Evolutionary conservation across 1,140 invertebrate genomes (phyloP).

Genomic region (Diuraphis noxia): DNA sequence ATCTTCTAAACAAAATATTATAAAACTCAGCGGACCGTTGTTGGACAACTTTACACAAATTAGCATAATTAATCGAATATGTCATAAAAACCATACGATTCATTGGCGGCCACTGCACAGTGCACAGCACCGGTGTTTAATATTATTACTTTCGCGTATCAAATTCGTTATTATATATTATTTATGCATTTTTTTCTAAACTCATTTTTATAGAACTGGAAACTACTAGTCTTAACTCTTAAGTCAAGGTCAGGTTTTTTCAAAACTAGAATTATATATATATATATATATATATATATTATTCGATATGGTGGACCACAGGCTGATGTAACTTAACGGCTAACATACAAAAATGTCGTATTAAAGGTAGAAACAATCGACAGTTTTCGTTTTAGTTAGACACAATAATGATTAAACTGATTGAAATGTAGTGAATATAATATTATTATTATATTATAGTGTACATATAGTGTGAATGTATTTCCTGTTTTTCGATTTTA

Average conservation of each 20-base stretch:
- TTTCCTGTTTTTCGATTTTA: not conserved
- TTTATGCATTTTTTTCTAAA: not conserved
- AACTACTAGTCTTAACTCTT: slow-evolving; percentile 18
- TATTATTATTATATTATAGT: not conserved
- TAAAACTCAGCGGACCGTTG: not conserved
- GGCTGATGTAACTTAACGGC: not conserved
- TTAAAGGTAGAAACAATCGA: not conserved
- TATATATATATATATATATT: not conserved
- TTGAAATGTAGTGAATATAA: not conserved
- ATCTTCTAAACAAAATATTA: not conserved
- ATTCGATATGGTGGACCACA: not conserved
- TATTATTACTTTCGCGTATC: slow-evolving; percentile 9
- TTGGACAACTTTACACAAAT: not conserved
- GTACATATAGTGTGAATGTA: not conserved
- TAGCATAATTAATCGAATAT: slow-evolving; percentile 34
- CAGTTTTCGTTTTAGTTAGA: not conserved
- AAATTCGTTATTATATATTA: slow-evolving; percentile 18
- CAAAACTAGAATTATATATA: not conserved
- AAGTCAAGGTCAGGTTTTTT: slow-evolving; percentile 32
- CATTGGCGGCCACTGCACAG: not conserved
- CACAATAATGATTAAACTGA: not conserved
- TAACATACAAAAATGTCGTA: not conserved
- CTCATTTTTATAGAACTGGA: not conserved
- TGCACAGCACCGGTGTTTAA: not conserved
- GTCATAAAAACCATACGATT: slow-evolving; percentile 21